Evolutionary conservation across 1,140 invertebrate genomes (phyloP), one percentile per base, ranked within the genome.

Genomic region (Physella acuta): DNA sequence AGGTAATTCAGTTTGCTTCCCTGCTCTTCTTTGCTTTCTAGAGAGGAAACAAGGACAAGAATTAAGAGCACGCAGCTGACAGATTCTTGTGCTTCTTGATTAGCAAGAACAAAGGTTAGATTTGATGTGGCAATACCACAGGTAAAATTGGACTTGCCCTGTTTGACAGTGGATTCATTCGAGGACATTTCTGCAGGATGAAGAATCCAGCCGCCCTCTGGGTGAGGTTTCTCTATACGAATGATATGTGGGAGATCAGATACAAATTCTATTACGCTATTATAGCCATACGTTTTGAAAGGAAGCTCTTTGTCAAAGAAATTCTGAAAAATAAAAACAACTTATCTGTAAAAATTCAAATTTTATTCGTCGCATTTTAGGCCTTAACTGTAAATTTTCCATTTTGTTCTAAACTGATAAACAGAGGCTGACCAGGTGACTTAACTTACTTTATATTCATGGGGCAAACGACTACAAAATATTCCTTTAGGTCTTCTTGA

Each of bases 121-220:
- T n/a, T n/a, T n/a, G n/a, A n/a, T n/a, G n/a, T n/a, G n/a, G n/a
- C n/a, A n/a, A n/a, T n/a, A n/a, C n/a, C n/a, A n/a, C n/a, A n/a
- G 65, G 26, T 60, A 53, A 66, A 17, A 44, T 30, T n/a, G 34
- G 24, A 44, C n/a, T 36, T 14, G 20, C 52, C 30, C 11, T 24
- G 44, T 2, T 28, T 67, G 14, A 51, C 55, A n/a, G n/a, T n/a
- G n/a, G n/a, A n/a, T n/a, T n/a, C n/a, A n/a, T n/a, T n/a, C n/a
- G n/a, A n/a, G n/a, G n/a, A n/a, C n/a, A n/a, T n/a, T 67, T 39
- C 55, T 59, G 75, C 73, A 76, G 80, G 79, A 70, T 68, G 76
- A 30, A 82, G 53, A 26, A 78, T 51, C 80, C 80, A 83, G 62
- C 82, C 82, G 11, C 79, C 79, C 28, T 75, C 73, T n/a, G 71